Evolutionary conservation across 2,888 invertebrate species (phyloP).

Genomic region (Hydrotaea diabolus): DNA sequence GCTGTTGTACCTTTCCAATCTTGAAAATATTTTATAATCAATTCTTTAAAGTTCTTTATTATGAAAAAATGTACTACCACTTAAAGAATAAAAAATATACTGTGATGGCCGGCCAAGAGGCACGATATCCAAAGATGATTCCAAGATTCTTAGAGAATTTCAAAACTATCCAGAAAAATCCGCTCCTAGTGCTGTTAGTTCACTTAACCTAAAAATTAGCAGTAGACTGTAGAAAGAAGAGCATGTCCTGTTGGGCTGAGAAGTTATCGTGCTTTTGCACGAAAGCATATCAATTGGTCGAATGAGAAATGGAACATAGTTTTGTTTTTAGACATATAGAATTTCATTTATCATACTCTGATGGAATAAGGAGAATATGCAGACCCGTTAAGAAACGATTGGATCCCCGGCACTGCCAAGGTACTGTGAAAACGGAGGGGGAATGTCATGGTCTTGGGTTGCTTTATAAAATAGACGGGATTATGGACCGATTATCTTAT

Average conservation of each 20-base stretch:
- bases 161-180: conserved; percentile 18
- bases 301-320: too few species aligned
- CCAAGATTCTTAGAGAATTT: too few species aligned
- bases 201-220: conserved; percentile 19
- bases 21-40: too few species aligned
- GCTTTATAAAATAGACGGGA: too few species aligned
- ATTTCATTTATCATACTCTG: background rate
- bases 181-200: background rate
- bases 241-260: background rate
- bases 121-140: too few species aligned
- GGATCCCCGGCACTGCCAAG: background rate
- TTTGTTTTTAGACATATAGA: too few species aligned
- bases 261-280: background rate
- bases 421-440: background rate
- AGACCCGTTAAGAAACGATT: background rate
- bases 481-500: too few species aligned
- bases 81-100: background rate
- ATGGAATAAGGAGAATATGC: background rate
- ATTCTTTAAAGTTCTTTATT: too few species aligned
- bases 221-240: conserved; percentile 12
- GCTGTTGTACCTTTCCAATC: too few species aligned
- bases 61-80: background rate
- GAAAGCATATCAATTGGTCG: too few species aligned
- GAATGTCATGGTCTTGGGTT: background rate
- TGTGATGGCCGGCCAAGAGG: too few species aligned